Evolutionary conservation across 1,140 invertebrate species (phyloP), one percentile per base, ranked within the genome.

Genomic region (Phenacoccus solenopsis): DNA sequence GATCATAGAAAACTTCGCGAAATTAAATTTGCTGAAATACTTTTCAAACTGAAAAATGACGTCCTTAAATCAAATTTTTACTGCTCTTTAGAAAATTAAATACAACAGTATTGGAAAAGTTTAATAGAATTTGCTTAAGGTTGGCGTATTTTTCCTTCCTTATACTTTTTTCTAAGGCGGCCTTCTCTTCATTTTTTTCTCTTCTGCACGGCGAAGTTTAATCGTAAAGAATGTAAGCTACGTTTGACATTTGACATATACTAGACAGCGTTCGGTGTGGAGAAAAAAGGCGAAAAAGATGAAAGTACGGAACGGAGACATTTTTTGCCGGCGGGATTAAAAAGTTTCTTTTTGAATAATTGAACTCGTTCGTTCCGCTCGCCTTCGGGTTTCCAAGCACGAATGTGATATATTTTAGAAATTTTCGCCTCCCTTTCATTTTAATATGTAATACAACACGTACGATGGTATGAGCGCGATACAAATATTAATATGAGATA

Each of bases 71-170:
- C 38, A 49, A 49, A 49, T 49, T 49, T 49, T 49, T 49, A 49
- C 38, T 49, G 38, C 38, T 49, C 38, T 49, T 49, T 49, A 49
- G 38, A 49, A 49, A 49, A 49, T n/a, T 49, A 49, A 49, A 49
- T 49, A 49, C 38, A 16, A 49, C 12, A 10, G 38, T 49, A 49
- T 49, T 49, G 38, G 38, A 49, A 49, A 49, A 49, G 38, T 49
- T 49, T 49, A 49, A 49, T 49, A 49, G 38, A 49, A 49, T 49
- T 49, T 49, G 38, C 38, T 49, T 49, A 49, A 49, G 38, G 38
- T 49, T 49, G 38, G 20, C 3, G 5, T 49, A 16, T 49, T 49
- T 49, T n/a, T 49, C 16, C 38, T 49, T 32, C 13, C 30, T 32
- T 32, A 5, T 32, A 32, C 38, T 16, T 49, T 49, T n/a, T 10